These are phyloP conservation scores for Mormyrus iriodes DNA, from an alignment of 2,113 vertebrate species.

Conservation along the genomic window DNA sequence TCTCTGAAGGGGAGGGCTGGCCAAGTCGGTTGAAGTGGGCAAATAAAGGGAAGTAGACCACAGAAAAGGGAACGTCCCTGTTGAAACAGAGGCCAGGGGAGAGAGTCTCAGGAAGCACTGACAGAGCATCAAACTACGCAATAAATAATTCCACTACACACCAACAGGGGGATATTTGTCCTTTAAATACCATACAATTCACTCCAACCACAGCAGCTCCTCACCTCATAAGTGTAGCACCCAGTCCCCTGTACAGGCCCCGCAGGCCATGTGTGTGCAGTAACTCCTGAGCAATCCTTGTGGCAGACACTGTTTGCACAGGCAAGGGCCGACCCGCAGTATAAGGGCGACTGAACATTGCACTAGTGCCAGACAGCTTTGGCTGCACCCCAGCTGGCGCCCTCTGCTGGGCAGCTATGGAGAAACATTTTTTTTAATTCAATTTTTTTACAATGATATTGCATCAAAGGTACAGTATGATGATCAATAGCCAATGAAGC, in stretches of 20 bases:
- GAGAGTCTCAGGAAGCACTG: background rate
- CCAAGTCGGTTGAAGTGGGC: constrained; percentile 67
- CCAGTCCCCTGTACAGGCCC: constrained; percentile 70
- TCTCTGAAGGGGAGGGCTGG: constrained; percentile 40
- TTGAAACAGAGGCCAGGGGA: background rate
- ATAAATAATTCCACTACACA: background rate
- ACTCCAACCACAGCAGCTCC: background rate
- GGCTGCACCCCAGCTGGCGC: constrained; percentile 47
- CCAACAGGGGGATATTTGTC: background rate
- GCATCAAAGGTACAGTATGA: background rate
- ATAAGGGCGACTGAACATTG: constrained; percentile 60
- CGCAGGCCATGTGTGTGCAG: constrained; percentile 60
- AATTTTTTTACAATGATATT: background rate
- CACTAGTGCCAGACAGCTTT: constrained; percentile 54
- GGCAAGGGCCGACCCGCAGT: constrained; percentile 48
- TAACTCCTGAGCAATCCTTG: constrained; percentile 64
- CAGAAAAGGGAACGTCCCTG: constrained; percentile 73
- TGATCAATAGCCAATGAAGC: background rate
- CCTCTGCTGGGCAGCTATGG: constrained; percentile 61
- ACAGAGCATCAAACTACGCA: background rate
- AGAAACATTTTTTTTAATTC: constrained; percentile 4
- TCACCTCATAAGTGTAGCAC: constrained; percentile 71
- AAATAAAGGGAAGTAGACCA: constrained; percentile 74
- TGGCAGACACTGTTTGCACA: constrained; percentile 56
- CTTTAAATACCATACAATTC: background rate